Conservation (phyloP, 2,113 vertebrate species). For the Hyperopisus bebe region DNA sequence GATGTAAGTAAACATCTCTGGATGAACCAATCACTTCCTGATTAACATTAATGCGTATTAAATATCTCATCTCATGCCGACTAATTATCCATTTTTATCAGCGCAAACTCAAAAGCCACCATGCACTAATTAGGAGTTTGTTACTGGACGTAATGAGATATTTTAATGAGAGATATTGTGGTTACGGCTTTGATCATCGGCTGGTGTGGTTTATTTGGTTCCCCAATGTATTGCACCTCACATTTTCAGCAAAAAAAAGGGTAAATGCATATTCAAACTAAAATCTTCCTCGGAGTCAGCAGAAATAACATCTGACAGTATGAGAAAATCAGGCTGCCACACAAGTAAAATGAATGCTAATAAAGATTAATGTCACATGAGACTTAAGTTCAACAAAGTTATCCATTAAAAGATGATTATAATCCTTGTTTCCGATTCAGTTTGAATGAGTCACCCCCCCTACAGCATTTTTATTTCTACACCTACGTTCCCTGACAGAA, state of each 20-base stretch:
- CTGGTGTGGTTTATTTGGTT: not conserved
- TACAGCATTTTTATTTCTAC: not conserved
- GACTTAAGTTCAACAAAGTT: not conserved
- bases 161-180: not conserved
- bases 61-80: constrained; percentile 1
- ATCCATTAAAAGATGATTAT: not conserved
- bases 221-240: not conserved
- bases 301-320: not conserved
- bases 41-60: not conserved
- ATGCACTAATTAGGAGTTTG: not conserved
- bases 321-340: not conserved
- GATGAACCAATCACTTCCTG: not conserved
- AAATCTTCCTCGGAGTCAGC: not conserved
- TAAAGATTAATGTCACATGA: not conserved
- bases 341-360: not conserved
- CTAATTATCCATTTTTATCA: not conserved
- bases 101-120: not conserved
- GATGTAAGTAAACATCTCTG: not conserved
- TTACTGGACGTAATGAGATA: not conserved
- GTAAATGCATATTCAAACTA: not conserved
- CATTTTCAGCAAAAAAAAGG: not conserved
- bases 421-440: not conserved
- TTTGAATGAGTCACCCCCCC: not conserved
- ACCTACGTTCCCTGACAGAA: not conserved
- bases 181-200: not conserved